phyloP scores from a whole-genome alignment of 2,888 invertebrate genomes.

The Melinopterus prodromus region DNA sequence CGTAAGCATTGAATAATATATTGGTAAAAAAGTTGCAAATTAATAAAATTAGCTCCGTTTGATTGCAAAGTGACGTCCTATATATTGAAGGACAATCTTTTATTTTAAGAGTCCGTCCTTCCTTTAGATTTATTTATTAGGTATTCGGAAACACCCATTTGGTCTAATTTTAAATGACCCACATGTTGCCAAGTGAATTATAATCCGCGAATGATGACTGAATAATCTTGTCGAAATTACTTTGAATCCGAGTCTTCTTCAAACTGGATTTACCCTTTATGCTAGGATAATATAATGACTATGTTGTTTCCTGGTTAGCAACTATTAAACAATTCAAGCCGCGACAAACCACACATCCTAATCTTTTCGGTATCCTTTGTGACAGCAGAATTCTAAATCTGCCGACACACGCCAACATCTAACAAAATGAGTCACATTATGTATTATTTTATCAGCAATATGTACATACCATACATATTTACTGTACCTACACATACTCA shows the following conservation, averaged over 20 bases:
- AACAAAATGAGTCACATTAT: too few species aligned
- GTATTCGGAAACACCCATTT: neutral
- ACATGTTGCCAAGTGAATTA: neutral
- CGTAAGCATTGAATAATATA: too few species aligned
- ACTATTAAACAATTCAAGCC: too few species aligned
- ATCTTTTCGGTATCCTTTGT: too few species aligned
- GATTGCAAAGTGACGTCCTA: neutral
- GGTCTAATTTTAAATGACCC: neutral
- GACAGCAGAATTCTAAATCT: too few species aligned
- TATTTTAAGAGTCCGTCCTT: neutral
- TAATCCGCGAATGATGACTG: neutral
- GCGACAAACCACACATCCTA: too few species aligned
- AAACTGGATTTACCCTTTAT: neutral
- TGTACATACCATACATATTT: too few species aligned
- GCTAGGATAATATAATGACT: neutral
- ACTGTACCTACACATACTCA: too few species aligned
- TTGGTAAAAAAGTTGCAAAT: neutral
- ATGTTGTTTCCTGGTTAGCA: neutral
- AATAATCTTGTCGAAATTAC: neutral
- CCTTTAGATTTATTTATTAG: neutral
- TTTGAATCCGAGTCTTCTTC: neutral
- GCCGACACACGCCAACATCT: too few species aligned
- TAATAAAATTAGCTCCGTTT: neutral
- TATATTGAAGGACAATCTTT: neutral
- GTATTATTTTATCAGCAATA: too few species aligned